A percentile compares a stretch with the other conserved stretches of the same genome.
phyloP scores from a whole-genome alignment of 2,888 invertebrate genomes.

The Abrostola triplasia region DNA sequence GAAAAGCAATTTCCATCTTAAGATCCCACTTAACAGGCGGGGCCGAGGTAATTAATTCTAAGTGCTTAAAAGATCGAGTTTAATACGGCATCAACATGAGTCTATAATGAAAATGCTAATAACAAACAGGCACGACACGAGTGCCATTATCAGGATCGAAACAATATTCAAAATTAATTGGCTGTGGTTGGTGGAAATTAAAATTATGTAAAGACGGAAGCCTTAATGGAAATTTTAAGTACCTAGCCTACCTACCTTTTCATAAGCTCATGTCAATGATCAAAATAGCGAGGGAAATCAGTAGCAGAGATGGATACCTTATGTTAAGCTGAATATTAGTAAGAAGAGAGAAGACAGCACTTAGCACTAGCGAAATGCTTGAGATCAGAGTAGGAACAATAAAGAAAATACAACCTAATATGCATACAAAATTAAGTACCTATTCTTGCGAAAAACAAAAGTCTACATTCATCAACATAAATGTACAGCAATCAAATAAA shows the following conservation, averaged over 20 bases:
- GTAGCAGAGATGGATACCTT: too few species aligned
- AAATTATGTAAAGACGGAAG: slow-evolving; percentile 4
- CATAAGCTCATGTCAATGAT: neutral
- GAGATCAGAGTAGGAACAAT: too few species aligned
- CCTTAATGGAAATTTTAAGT: too few species aligned
- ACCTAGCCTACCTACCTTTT: too few species aligned
- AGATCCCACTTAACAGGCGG: slow-evolving; percentile 23
- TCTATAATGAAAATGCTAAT: slow-evolving; percentile 38
- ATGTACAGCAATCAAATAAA: neutral
- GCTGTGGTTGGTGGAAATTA: neutral
- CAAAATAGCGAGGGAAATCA: neutral
- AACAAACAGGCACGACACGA: slow-evolving; percentile 20
- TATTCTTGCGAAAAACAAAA: too few species aligned
- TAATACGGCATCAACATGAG: slow-evolving; percentile 40
- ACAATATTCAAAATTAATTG: slow-evolving; percentile 27
- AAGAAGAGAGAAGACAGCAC: neutral
- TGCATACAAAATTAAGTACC: too few species aligned
- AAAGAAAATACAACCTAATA: too few species aligned
- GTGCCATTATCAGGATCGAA: slow-evolving; percentile 17
- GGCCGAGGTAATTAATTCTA: slow-evolving; percentile 36
- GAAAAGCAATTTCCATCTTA: slow-evolving; percentile 29
- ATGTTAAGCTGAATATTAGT: neutral
- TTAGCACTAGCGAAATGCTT: too few species aligned
- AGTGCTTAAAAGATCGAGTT: slow-evolving; percentile 37
- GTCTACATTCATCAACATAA: slow-evolving; percentile 1